A percentile compares a stretch with the other conserved stretches of the same genome.
These are phyloP conservation scores for Perodicticus potto DNA, from an alignment of 2,797 vertebrate genomes.

Conservation along the genomic window DNA sequence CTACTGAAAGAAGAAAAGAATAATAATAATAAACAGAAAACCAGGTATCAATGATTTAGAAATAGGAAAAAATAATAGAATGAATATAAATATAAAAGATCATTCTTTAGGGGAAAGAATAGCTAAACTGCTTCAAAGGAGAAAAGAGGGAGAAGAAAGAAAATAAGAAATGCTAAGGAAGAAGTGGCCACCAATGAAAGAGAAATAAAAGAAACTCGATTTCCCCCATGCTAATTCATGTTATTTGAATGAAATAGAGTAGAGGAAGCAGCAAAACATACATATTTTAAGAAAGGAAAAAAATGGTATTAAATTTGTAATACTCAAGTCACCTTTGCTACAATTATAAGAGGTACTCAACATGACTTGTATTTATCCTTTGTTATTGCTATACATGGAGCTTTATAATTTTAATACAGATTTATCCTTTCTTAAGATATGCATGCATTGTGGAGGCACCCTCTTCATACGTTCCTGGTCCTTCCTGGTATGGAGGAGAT, in stretches of 20 bases:
- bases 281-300: too few species aligned
- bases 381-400: too few species aligned
- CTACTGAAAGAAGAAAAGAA: not conserved
- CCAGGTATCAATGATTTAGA: not conserved
- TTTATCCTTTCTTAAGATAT: too few species aligned
- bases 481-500: rapidly evolving
- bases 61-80: not conserved
- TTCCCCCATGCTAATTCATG: not conserved
- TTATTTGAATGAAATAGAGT: not conserved
- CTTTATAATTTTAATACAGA: too few species aligned
- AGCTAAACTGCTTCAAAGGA: not conserved
- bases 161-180: not conserved
- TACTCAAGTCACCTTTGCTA: too few species aligned
- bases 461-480: not conserved
- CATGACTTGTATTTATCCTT: too few species aligned
- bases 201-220: not conserved
- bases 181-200: not conserved
- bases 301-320: too few species aligned
- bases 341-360: too few species aligned
- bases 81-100: not conserved
- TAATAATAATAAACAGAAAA: not conserved
- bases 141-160: not conserved
- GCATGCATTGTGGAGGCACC: too few species aligned
- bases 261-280: too few species aligned
- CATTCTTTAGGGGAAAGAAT: not conserved